A percentile compares a stretch with the other conserved stretches of the same genome.
Conservation (phyloP, 1,140 invertebrate species). For the Cydia splendana region DNA sequence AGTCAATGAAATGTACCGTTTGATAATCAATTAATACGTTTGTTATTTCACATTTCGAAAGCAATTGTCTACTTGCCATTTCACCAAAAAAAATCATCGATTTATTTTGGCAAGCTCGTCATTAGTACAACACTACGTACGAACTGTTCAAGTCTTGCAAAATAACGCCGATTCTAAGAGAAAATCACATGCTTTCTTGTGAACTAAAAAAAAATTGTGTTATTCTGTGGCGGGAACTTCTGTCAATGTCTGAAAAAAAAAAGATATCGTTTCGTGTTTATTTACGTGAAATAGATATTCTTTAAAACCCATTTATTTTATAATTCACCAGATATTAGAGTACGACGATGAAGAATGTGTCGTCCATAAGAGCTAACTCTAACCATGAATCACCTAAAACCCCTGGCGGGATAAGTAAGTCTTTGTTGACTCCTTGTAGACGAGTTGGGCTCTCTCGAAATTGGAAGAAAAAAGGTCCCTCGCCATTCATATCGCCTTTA, state of each 20-base stretch:
- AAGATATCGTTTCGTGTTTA: not conserved
- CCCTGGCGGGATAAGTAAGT: conserved; percentile 71
- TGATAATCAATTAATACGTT: not conserved
- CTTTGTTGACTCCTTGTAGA: conserved; percentile 66
- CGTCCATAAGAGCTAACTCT: conserved; percentile 42
- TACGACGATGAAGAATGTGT: conserved; percentile 49
- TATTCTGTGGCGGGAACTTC: conserved; percentile 10
- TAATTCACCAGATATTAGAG: conserved; percentile 32
- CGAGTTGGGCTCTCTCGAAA: conserved; percentile 68
- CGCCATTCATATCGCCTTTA: conserved; percentile 68
- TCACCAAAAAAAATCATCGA: not conserved
- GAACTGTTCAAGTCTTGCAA: not conserved
- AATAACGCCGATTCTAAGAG: not conserved
- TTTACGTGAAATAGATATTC: not conserved
- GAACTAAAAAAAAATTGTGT: not conserved
- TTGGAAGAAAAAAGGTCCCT: conserved; percentile 61
- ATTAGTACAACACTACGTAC: not conserved
- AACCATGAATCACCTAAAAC: conserved; percentile 65
- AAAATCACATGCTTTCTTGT: not conserved
- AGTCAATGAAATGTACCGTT: not conserved
- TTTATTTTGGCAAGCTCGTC: not conserved
- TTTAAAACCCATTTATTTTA: not conserved
- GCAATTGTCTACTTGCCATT: not conserved
- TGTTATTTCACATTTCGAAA: not conserved
- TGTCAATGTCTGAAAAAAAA: not conserved